Percentiles rank a stretch among this genome's conserved stretches.
These are phyloP conservation scores for Sipha flava DNA, from an alignment of 1,140 invertebrate genomes.

Conservation along the genomic window DNA sequence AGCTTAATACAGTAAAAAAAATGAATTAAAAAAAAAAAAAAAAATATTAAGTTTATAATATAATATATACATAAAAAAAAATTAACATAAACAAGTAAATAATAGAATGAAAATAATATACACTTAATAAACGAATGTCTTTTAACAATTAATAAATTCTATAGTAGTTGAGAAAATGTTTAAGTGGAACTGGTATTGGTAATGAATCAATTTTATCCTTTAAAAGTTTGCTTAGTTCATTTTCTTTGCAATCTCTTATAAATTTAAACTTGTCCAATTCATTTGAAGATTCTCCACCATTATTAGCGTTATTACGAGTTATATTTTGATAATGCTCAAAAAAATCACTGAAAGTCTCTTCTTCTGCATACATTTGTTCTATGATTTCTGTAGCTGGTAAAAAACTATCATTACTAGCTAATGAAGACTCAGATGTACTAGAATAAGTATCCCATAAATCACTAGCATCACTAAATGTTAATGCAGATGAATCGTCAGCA, in stretches of 20 bases:
- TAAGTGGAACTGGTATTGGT: background rate
- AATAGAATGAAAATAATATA: background rate
- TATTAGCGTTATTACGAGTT: background rate
- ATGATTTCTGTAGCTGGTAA: background rate
- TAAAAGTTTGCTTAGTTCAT: background rate
- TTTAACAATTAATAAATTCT: background rate
- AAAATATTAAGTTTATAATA: background rate
- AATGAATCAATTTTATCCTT: background rate
- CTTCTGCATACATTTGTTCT: background rate
- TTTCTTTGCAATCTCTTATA: background rate
- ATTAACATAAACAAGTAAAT: background rate
- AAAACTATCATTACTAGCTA: background rate
- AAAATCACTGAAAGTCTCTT: too few species aligned
- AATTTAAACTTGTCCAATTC: background rate
- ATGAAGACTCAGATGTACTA: background rate
- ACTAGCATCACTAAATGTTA: background rate
- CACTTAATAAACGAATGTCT: background rate
- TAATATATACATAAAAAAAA: background rate
- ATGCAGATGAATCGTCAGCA: background rate
- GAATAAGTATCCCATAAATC: background rate
- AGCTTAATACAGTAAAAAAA: too few species aligned
- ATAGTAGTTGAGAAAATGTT: background rate
- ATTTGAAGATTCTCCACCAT: background rate
- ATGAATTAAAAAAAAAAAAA: too few species aligned
- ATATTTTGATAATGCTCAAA: background rate